Base-by-base conservation (phyloP, 2,797 vertebrate genomes). In the Spondyliosoma cantharus region DNA sequence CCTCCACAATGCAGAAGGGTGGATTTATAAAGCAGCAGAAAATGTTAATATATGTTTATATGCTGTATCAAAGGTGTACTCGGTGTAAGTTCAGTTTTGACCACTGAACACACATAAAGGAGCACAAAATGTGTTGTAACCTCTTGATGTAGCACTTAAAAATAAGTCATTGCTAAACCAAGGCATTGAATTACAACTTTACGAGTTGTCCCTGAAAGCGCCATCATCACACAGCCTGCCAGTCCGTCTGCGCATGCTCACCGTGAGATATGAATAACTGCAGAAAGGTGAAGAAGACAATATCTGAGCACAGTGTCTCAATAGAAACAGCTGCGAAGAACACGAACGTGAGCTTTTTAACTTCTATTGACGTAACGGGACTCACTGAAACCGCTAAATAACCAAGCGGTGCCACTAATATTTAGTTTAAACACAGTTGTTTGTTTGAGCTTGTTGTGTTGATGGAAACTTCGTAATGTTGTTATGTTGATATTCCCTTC, bases 241-340 rank as follows among this genome's bases (percentile, higher is more conserved):
- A 7, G 37, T 15, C 15, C 9, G 11, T 74, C 8, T 86, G 87
- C 92, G 92, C 93, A 93, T 93, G 93, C 91, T 11, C 92, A 19
- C 11, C 19, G 6, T 25, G 52, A 49, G 83, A 71, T 75, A 78
- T 69, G 88, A 87, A 77, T 85, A 90, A 79, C 75, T 71, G 19
- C 4, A 25, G 75, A 83, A 80, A 90, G 88, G 89, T 88, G 88
- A 91, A 60, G 64, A 81, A 65, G 69, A 86, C 52, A 76, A 85
- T 81, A 82, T 69, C 49, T 71, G 70, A 86, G 75, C 66, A 69
- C 62, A 76, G 72, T 9, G 17, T 54, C 25, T 56, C 56, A 61
- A 67, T 45, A 76, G 25, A 68, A 81, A 84, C 72, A 53, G 42
- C 43, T 15, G 43, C 49, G 13, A 27, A 37, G 24, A 64, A 12